phyloP scores from a whole-genome alignment of 2,797 vertebrate species.

The Botia almorhae region DNA sequence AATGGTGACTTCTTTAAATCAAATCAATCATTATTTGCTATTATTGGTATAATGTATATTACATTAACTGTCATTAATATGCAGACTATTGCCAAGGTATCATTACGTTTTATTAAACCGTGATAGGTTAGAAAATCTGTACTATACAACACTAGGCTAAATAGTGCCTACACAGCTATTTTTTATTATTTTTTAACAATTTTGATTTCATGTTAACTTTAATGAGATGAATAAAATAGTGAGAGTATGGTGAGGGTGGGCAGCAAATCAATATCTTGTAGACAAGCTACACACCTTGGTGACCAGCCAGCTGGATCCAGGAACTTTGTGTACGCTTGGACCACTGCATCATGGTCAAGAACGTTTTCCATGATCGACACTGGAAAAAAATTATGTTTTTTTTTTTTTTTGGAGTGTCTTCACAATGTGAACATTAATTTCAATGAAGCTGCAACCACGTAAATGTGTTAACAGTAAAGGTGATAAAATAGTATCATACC shows the following conservation, averaged over 20 bases:
- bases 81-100: too few relatives aligned
- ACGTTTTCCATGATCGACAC: constrained; percentile 86
- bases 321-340: constrained; percentile 82
- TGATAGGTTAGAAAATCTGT: too few relatives aligned
- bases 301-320: constrained; percentile 78
- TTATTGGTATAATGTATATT: too few relatives aligned
- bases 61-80: too few relatives aligned
- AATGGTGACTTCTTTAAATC: too few relatives aligned
- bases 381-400: constrained; percentile 53
- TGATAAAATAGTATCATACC: too few relatives aligned
- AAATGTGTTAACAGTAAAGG: neutral
- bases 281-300: constrained; percentile 73
- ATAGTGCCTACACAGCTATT: too few relatives aligned
- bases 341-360: constrained; percentile 86
- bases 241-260: neutral
- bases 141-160: too few relatives aligned
- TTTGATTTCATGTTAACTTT: too few relatives aligned
- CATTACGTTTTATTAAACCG: too few relatives aligned
- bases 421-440: neutral
- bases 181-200: too few relatives aligned
- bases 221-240: neutral
- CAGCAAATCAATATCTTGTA: neutral
- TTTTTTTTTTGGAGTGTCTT: neutral
- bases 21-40: too few relatives aligned
- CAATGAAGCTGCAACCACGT: neutral